phyloP scores from a whole-genome alignment of 2,113 vertebrate genomes.

The Origma solitaria region DNA sequence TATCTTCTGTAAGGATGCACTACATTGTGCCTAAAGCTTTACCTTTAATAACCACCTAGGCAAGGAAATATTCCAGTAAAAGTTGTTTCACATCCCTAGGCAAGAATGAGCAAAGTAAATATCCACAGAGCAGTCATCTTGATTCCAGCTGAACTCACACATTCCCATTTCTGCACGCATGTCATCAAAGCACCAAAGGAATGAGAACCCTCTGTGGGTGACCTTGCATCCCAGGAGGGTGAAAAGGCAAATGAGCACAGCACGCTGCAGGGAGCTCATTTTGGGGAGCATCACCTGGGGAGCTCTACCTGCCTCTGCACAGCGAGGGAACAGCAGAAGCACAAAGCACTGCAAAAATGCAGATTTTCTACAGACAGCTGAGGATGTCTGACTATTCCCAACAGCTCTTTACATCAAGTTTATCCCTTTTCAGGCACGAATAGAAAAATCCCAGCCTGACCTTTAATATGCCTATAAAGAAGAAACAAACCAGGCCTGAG shows the following conservation, averaged over 20 bases:
- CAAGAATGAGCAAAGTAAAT: not conserved
- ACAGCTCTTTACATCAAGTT: not conserved
- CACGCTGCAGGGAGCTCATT: accelerated
- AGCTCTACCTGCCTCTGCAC: not conserved
- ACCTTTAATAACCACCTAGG: not conserved
- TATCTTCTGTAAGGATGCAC: not conserved
- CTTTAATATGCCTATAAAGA: not conserved
- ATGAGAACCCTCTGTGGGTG: not conserved
- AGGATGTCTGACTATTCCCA: not conserved
- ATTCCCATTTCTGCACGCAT: not conserved
- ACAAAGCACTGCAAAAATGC: not conserved
- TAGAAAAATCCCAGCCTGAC: not conserved
- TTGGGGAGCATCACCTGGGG: not conserved
- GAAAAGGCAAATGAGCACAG: not conserved
- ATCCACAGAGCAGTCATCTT: not conserved
- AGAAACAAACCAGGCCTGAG: not conserved
- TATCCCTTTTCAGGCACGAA: not conserved
- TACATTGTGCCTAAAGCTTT: not conserved
- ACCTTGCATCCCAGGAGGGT: not conserved
- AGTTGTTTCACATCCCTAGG: not conserved
- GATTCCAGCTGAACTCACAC: not conserved
- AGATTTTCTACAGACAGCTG: not conserved
- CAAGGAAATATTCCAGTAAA: not conserved
- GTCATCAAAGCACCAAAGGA: not conserved
- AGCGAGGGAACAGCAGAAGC: not conserved